These are phyloP conservation scores for Rallus crepitans DNA, from an alignment of 2,797 vertebrate genomes.

Conservation along the genomic window DNA sequence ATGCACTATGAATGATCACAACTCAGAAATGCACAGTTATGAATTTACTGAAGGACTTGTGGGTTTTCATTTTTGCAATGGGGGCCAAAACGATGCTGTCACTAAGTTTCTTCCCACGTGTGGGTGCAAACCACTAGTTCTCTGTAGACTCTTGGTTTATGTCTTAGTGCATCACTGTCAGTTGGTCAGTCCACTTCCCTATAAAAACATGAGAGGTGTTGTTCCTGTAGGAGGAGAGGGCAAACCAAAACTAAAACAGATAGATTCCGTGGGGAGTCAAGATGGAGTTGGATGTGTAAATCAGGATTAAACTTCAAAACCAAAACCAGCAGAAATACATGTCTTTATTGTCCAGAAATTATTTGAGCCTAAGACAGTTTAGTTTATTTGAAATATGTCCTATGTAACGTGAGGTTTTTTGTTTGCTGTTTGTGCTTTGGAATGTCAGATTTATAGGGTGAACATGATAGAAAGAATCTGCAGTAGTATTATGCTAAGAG, in stretches of 20 bases:
- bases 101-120: conserved; percentile 7
- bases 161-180: background rate
- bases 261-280: background rate
- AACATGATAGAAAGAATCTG: background rate
- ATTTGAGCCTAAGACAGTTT: background rate
- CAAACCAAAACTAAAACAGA: background rate
- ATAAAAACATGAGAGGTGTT: background rate
- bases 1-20: background rate
- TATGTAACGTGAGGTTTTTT: background rate
- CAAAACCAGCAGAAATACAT: background rate
- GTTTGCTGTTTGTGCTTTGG: background rate
- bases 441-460: background rate
- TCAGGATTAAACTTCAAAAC: background rate
- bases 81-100: background rate
- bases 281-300: background rate
- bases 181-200: background rate
- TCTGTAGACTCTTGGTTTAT: conserved; percentile 16
- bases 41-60: background rate
- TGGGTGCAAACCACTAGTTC: conserved; percentile 25
- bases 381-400: background rate
- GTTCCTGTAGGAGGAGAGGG: background rate
- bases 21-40: background rate
- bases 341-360: background rate
- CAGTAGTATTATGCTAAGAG: background rate
- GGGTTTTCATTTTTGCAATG: conserved; percentile 4